Evolutionary conservation across 2,113 vertebrate genomes (phyloP).

Genomic region (Furnarius figulus): DNA sequence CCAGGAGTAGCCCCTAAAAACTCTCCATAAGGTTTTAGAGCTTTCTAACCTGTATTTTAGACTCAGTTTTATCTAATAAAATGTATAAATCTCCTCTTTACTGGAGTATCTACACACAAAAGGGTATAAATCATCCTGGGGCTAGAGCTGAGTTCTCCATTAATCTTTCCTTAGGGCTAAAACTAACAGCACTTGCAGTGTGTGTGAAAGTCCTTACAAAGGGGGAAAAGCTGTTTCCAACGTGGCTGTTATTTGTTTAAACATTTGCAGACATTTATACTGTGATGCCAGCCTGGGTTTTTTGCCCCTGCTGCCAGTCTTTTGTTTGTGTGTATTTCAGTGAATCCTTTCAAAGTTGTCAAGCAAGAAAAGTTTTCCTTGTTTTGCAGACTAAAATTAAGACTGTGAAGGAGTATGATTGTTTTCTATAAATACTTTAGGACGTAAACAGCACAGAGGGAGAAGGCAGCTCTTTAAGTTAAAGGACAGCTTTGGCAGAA

Average conservation of each 20-base stretch:
- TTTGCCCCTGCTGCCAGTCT: background rate
- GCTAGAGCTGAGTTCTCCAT: background rate
- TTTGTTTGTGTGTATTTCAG: background rate
- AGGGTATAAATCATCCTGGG: background rate
- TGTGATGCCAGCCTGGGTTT: background rate
- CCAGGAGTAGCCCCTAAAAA: background rate
- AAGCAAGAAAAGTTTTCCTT: background rate
- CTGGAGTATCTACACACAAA: background rate
- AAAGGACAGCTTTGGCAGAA: conserved; percentile 22
- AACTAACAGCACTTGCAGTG: background rate
- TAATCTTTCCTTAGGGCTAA: conserved; percentile 13
- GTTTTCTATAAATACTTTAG: conserved; percentile 7
- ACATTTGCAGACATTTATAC: background rate
- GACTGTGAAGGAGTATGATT: background rate
- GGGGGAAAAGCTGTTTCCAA: background rate
- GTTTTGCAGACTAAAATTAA: background rate
- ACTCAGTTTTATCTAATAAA: background rate
- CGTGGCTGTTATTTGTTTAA: background rate
- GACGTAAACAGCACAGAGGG: background rate
- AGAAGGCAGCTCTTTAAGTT: background rate
- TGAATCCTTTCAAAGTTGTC: background rate
- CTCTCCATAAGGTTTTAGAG: background rate
- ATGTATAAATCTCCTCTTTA: background rate
- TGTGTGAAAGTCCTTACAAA: background rate
- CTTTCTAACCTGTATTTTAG: background rate